Base-by-base conservation (phyloP, 2,888 invertebrate genomes). In the Sturmia bella region DNA sequence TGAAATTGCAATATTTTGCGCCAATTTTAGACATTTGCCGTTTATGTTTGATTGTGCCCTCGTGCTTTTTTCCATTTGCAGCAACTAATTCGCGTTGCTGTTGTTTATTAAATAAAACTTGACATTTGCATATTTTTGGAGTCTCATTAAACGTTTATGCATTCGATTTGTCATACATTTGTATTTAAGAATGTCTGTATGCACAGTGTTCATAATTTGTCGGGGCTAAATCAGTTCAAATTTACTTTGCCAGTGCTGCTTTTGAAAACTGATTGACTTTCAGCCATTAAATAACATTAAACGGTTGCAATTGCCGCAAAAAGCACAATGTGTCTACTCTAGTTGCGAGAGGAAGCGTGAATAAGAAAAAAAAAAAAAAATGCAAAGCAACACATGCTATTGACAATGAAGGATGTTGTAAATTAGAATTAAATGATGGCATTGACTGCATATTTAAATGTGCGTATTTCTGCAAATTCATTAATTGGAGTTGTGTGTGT, bases 1-100 rank as follows among this genome's bases (percentile, higher is more conserved):
- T 81, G 76, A 81, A 81, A 81, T 81, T 76, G 72, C 56, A 76
- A 81, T 72, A 81, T 73, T 68, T 68, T 72, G 66, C 63, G 27
- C 19, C 52, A 68, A 76, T 76, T 68, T 68, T 48, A 73, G 68
- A 56, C 61, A 73, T 81, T 76, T 76, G 76, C 56, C 66, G 48
- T 72, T 21, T 52, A 43, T 27, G 13, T 24, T 24, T 12, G 4
- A 15, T 11, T 27, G 17, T 12, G 9, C 1, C 39, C 0, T 7
- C 17, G 6, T 15, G 17, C 45, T 13, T 12, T 12, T 15, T n/a
- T n/a, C n/a, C n/a, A 12, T 48, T 48, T 43, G 9, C 41, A 15
- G 4, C 19, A 27, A 57, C 21, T 69, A 45, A 21, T 73, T 37
- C 54, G 24, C 19, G 21, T 57, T 75, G 70, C 70, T 59, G 9